Evolutionary conservation across 2,888 invertebrate genomes (phyloP), one percentile per base, ranked within the genome.

Genomic region (Synergus laeviventris): DNA sequence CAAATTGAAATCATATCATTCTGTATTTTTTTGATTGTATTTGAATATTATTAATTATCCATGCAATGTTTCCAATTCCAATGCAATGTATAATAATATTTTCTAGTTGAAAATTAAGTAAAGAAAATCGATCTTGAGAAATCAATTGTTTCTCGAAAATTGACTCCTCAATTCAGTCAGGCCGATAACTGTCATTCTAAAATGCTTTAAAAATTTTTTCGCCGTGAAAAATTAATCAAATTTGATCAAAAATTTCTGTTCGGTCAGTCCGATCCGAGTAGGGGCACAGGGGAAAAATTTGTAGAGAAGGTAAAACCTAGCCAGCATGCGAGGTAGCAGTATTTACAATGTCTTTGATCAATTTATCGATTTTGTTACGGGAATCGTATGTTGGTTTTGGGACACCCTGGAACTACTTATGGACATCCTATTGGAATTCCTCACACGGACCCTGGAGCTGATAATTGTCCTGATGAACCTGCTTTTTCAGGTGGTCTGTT

Each of bases 371-470:
- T 87, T 88, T 77, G 75, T 82, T 12, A 78, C 75, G 61, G 82
- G 81, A 56, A 76, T 87, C 38, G 78, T 81, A n/a, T 84, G 82
- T 49, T 87, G 86, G 84, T 74, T 84, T n/a, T 87, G 86, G 85
- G 88, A 89, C 61, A 89, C 88, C 31, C 24, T 86, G 73, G 87
- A 86, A 66, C 81, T 86, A 11, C 66, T 88, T 73, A 74, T 86
- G 73, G 87, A 87, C 38, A 84, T 88, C 66, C n/a, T 85, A 8
- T 73, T 87, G 39, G 89, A 89, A 75, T 88, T 86, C 76, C 59
- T 84, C 24, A 79, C 83, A 31, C 84, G 86, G 38, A 81, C 84
- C 54, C 75, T 89, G 77, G 87, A 89, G 75, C 84, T 89, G 74
- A 78, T 83, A 42, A 79, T 89, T 39, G 87, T 85, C 42, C 79